Evolutionary conservation across 2,797 vertebrate species (phyloP).

Genomic region (Cryptoblepharus egeriae): DNA sequence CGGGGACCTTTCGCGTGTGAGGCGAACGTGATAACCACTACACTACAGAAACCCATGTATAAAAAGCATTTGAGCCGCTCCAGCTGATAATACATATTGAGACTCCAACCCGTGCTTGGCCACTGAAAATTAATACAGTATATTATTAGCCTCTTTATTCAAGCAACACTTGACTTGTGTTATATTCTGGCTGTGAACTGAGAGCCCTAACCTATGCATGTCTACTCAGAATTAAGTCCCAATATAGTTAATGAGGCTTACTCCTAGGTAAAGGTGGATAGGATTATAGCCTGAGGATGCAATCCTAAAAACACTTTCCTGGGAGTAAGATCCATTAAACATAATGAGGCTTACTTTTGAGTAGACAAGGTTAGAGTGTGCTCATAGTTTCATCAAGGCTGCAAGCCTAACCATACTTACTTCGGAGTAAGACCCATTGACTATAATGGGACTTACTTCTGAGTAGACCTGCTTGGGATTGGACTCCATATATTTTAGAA

Average conservation of each 20-base stretch:
- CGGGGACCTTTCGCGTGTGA: conserved; percentile 65
- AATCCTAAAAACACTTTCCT: too few species aligned
- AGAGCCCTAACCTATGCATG: background rate
- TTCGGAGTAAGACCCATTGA: too few species aligned
- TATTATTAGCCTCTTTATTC: background rate
- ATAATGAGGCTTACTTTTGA: too few species aligned
- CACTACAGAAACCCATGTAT: conserved; percentile 62
- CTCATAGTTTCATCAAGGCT: too few species aligned
- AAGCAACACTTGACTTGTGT: background rate
- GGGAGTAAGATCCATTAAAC: too few species aligned
- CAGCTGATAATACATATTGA: background rate
- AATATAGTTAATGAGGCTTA: too few species aligned
- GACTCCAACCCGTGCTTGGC: background rate
- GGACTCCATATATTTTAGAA: background rate
- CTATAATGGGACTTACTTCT: too few species aligned
- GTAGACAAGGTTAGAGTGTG: too few species aligned
- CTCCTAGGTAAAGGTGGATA: background rate
- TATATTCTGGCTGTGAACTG: background rate
- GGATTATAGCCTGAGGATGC: too few species aligned
- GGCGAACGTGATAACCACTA: conserved; percentile 62
- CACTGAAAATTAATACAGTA: background rate
- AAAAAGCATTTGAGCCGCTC: background rate
- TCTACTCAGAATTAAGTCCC: too few species aligned
- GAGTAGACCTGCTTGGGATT: too few species aligned
- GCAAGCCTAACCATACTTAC: too few species aligned